Evolutionary conservation across 2,113 vertebrate species (phyloP).

Genomic region (Leucoraja erinaceus): DNA sequence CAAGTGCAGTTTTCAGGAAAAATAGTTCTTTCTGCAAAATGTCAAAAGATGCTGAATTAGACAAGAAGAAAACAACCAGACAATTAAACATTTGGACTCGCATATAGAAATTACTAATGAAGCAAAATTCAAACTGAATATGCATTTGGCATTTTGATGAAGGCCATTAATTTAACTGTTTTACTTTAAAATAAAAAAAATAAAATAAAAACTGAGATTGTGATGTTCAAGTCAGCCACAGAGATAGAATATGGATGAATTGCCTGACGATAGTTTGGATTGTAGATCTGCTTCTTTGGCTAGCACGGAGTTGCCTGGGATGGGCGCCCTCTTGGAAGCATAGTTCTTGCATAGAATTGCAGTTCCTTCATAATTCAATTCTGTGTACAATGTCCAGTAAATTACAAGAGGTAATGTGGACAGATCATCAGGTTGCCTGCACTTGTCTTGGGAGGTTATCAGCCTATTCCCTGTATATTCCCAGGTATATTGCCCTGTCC

Average conservation of each 20-base stretch:
- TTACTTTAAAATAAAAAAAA: neutral
- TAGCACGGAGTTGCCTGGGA: no score
- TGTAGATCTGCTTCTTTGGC: no score
- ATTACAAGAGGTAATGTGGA: neutral
- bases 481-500: neutral
- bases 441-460: no score
- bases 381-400: neutral
- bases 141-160: neutral
- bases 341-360: neutral
- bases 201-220: neutral
- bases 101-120: neutral
- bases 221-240: neutral
- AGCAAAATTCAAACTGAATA: neutral
- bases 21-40: conserved; percentile 1
- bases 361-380: neutral
- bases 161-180: conserved; percentile 5
- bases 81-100: neutral
- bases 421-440: no score
- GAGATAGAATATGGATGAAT: neutral
- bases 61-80: neutral
- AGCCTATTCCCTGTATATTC: neutral
- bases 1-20: neutral
- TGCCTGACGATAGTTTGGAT: neutral
- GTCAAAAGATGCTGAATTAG: neutral
- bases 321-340: no score